Evolutionary conservation across 2,888 invertebrate species (phyloP), one percentile per base, ranked within the genome.

Genomic region (Rhopalosiphum nymphaeae): DNA sequence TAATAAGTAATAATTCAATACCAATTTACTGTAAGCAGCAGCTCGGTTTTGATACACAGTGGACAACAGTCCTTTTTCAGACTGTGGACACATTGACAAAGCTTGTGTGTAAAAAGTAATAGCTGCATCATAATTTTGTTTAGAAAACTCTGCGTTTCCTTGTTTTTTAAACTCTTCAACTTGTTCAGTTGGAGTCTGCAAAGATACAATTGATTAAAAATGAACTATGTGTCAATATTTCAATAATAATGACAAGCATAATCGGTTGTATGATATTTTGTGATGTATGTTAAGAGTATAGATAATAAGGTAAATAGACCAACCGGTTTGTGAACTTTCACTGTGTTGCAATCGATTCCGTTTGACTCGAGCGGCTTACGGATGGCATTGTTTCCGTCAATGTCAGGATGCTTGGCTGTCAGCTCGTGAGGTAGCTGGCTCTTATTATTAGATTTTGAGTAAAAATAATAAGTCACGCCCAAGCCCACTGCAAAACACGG

Each of bases 21-120:
- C 97, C 95, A 99, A 96, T 96, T 98, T 98, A 96, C 99, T 99
- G 96, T 98, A 98, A 85, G 99, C 98, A n/a, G 99, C 99, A 16
- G 99, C 99, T 95, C 99, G 97, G 96, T 99, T 99, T 96, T 99
- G 99, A 96, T 98, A 99, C 96, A 98, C 98, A n/a, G 98, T 99
- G 0, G 99, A 97, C 94, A 99, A 96, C 95, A 98, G 98, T 2
- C 97, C 97, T 57, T 96, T 96, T 95, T 97, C 97, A 94, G 98
- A 97, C 95, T 96, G 96, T 0, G 98, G 98, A 95, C 99, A 99
- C 53, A 98, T 97, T 95, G 98, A 98, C 93, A 99, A 99, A 1
- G 99, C 99, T 96, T 98, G 98, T 95, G 98, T 98, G 96, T 99
- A 99, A 95, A 97, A 97, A 53, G 97, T 96, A 94, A 99, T 98